phyloP scores from a whole-genome alignment of 2,888 invertebrate species.

The Aphrophora alni region DNA sequence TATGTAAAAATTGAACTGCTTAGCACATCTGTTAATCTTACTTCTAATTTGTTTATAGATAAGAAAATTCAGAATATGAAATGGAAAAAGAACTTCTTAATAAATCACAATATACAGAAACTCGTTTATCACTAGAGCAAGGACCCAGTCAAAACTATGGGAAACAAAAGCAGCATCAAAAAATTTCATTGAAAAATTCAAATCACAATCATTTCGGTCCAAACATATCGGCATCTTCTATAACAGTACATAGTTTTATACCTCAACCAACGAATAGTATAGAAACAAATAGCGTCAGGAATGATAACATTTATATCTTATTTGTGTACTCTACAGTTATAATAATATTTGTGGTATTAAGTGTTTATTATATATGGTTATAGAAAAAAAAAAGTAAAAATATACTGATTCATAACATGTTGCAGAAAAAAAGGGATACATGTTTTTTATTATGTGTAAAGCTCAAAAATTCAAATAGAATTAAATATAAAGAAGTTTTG shows the following conservation, averaged over 20 bases:
- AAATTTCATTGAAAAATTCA: background rate
- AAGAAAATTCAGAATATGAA: background rate
- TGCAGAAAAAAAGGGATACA: too few species aligned
- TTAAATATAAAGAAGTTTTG: too few species aligned
- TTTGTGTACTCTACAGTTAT: background rate
- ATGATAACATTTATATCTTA: background rate
- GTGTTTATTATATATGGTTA: too few species aligned
- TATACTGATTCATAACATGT: too few species aligned
- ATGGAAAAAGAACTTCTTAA: background rate
- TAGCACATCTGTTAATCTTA: too few species aligned
- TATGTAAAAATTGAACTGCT: too few species aligned
- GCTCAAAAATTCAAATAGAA: too few species aligned
- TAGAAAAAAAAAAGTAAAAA: too few species aligned
- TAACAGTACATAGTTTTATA: background rate
- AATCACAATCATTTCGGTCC: background rate
- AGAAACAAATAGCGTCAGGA: background rate
- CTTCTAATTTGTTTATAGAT: too few species aligned
- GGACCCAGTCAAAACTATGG: background rate
- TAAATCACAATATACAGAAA: background rate
- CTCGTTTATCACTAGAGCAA: background rate
- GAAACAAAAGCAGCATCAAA: background rate
- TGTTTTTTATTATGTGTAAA: too few species aligned
- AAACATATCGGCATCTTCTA: background rate
- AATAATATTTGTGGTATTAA: background rate
- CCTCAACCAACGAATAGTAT: background rate